phyloP scores from a whole-genome alignment of 2,888 invertebrate genomes.

The Perizoma affinitatum region DNA sequence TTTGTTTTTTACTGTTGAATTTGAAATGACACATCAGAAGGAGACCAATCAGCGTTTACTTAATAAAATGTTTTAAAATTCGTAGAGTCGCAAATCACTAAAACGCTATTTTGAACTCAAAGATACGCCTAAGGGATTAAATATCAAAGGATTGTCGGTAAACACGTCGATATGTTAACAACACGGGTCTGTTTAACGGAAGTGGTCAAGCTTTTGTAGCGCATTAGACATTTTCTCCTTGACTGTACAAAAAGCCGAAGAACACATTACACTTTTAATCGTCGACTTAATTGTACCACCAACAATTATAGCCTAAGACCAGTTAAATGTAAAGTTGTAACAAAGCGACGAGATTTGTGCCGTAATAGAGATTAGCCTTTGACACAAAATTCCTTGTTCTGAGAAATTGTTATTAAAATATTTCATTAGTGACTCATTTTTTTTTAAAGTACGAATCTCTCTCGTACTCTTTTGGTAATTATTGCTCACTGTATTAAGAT shows the following conservation, averaged over 20 bases:
- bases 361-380: conserved; percentile 17
- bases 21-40: no score
- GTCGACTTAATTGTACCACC: conserved; percentile 38
- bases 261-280: conserved; percentile 50
- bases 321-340: conserved; percentile 26
- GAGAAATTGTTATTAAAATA: background rate
- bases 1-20: no score
- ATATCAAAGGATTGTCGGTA: no score
- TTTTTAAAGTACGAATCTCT: no score
- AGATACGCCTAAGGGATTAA: no score
- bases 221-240: conserved; percentile 6
- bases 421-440: background rate
- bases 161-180: no score
- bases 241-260: conserved; percentile 29
- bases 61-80: no score
- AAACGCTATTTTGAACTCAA: no score
- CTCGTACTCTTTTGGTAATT: no score
- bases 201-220: background rate
- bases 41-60: no score
- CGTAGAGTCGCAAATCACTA: no score
- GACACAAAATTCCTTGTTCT: conserved; percentile 19
- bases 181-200: background rate
- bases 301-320: conserved; percentile 31
- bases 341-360: conserved; percentile 16
- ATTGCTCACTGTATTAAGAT: no score